Percentiles rank a stretch among this genome's conserved stretches.
These are phyloP conservation scores for Sinocyclocheilus anophthalmus DNA, from an alignment of 2,113 vertebrate genomes.

Conservation along the genomic window DNA sequence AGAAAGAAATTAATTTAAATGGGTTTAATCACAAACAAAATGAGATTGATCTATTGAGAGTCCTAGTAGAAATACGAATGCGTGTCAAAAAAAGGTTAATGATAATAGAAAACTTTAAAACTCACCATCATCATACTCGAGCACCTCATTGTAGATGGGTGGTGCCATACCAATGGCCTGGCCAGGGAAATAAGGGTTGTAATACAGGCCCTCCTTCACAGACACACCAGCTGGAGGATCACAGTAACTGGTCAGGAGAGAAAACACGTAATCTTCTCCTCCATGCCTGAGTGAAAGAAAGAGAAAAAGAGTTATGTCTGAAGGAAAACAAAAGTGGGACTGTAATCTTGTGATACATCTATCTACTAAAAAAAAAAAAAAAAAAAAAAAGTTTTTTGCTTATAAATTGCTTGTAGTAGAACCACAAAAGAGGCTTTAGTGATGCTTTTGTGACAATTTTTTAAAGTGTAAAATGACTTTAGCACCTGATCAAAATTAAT, in stretches of 20 bases:
- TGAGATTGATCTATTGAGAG: background rate
- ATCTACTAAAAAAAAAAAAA: no score
- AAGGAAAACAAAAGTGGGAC: no score
- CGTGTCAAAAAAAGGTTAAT: background rate
- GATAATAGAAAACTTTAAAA: background rate
- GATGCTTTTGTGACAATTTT: background rate
- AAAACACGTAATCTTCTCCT: conserved; percentile 92
- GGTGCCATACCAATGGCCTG: conserved; percentile 94
- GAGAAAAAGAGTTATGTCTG: background rate
- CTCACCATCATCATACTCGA: conserved; percentile 90
- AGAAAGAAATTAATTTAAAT: background rate
- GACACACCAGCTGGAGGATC: conserved; percentile 84
- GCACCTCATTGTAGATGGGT: conserved; percentile 88
- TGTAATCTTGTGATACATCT: no score
- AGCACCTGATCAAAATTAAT: background rate
- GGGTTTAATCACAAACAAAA: background rate
- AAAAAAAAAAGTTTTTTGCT: no score
- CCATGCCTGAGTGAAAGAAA: conserved; percentile 78
- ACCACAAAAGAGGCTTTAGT: background rate
- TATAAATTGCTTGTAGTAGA: no score
- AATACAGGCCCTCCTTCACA: conserved; percentile 84
- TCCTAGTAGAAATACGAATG: no score
- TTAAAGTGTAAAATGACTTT: background rate
- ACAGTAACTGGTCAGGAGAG: conserved; percentile 90
- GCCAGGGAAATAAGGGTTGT: conserved; percentile 91